A percentile compares a stretch with the other conserved stretches of the same genome.
These are phyloP conservation scores for Meteorus cinctellus DNA, from an alignment of 2,888 invertebrate species.

Conservation along the genomic window DNA sequence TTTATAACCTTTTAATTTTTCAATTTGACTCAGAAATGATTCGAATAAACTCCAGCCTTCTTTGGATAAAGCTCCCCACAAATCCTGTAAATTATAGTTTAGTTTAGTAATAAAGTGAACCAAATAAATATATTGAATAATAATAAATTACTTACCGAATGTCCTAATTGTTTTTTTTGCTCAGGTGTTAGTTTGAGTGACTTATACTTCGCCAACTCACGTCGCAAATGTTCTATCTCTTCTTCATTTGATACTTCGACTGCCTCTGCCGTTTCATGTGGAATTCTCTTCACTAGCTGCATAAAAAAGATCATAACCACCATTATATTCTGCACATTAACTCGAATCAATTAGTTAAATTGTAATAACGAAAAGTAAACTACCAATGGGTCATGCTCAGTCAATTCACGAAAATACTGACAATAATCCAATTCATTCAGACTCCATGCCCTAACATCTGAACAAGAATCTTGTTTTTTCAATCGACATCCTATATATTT, in stretches of 20 bases:
- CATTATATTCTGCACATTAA: background rate
- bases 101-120: background rate
- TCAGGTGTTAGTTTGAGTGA: slow-evolving; percentile 59
- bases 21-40: background rate
- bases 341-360: background rate
- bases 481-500: slow-evolving; percentile 76
- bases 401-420: slow-evolving; percentile 66
- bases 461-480: slow-evolving; percentile 76
- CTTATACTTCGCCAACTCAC: slow-evolving; percentile 62
- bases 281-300: slow-evolving; percentile 50
- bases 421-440: slow-evolving; percentile 71
- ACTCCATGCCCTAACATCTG: slow-evolving; percentile 77
- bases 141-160: slow-evolving; percentile 51
- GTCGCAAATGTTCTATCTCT: slow-evolving; percentile 55
- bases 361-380: slow-evolving; percentile 22
- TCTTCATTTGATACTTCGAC: background rate
- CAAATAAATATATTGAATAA: background rate
- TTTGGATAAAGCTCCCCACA: slow-evolving; percentile 11
- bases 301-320: slow-evolving; percentile 22
- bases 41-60: slow-evolving; percentile 8
- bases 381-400: slow-evolving; percentile 51
- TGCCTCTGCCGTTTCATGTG: slow-evolving; percentile 46
- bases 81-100: slow-evolving; percentile 30
- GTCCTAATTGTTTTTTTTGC: slow-evolving; percentile 57
- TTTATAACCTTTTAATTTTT: slow-evolving; percentile 8